These are phyloP conservation scores for Hyposoter didymator DNA, from an alignment of 2,888 invertebrate genomes.

Conservation along the genomic window DNA sequence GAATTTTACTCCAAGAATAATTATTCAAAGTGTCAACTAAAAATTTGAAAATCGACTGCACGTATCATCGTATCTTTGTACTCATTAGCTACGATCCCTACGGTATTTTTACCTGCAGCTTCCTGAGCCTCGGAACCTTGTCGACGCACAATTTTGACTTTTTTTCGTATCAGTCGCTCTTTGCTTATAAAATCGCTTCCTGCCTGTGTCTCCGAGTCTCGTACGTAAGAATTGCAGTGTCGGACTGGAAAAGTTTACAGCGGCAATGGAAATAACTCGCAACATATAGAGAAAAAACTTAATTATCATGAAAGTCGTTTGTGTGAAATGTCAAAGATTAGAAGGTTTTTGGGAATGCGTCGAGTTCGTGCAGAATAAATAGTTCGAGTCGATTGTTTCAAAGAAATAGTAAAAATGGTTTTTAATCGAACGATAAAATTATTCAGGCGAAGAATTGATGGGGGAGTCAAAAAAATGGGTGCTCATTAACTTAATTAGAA, in stretches of 20 bases:
- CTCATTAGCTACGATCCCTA: not conserved
- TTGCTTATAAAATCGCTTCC: not conserved
- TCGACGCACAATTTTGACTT: no score
- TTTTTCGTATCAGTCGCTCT: not conserved
- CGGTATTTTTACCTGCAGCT: not conserved
- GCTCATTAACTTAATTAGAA: not conserved
- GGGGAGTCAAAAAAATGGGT: not conserved
- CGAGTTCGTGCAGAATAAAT: not conserved
- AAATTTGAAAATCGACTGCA: not conserved
- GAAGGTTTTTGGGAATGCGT: not conserved
- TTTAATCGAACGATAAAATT: not conserved
- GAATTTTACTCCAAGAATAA: constrained; percentile 8
- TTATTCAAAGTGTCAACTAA: not conserved
- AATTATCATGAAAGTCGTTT: not conserved
- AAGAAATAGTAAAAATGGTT: not conserved
- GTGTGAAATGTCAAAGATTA: not conserved
- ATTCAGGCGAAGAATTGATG: not conserved
- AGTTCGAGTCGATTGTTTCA: not conserved
- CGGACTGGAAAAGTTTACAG: not conserved
- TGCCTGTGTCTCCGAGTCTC: not conserved
- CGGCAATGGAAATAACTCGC: not conserved
- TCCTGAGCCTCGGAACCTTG: not conserved
- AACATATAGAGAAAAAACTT: not conserved
- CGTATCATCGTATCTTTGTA: not conserved
- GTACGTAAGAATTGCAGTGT: not conserved